Percentiles rank a stretch among this genome's conserved stretches.
Conservation (phyloP, 2,113 vertebrate genomes). For the Camelus dromedarius region DNA sequence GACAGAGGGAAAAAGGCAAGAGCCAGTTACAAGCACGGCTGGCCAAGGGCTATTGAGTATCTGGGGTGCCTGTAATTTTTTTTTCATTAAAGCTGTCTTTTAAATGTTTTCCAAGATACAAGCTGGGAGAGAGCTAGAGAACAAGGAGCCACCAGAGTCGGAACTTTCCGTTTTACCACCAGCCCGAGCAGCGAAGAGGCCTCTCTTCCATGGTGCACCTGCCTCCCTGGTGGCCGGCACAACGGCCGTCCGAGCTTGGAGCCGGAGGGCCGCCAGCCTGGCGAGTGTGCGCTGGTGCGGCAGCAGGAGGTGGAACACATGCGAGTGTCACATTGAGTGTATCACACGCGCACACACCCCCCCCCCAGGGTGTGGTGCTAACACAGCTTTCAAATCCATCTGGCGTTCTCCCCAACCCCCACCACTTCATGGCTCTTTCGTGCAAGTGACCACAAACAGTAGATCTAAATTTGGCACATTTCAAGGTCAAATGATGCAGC, state of each 20-base stretch:
- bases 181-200: conserved; percentile 14
- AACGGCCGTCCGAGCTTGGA: neutral
- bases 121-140: neutral
- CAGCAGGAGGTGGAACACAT: neutral
- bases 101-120: conserved; percentile 3
- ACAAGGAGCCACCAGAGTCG: neutral
- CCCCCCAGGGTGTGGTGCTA: neutral
- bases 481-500: conserved; percentile 70
- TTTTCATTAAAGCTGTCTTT: conserved; percentile 37
- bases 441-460: conserved; percentile 27
- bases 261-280: too few species aligned
- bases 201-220: neutral
- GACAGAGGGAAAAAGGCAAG: too few species aligned
- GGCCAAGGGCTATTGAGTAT: neutral
- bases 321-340: neutral
- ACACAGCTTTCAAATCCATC: neutral
- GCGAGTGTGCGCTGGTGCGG: neutral
- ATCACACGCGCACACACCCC: neutral
- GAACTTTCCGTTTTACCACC: neutral
- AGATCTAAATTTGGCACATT: conserved; percentile 54
- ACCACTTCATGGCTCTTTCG: neutral
- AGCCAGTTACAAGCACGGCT: neutral
- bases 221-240: neutral
- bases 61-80: neutral
- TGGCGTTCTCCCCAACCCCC: neutral